Base-by-base conservation (phyloP, 2,113 vertebrate species). In the Hiodon alosoides region DNA sequence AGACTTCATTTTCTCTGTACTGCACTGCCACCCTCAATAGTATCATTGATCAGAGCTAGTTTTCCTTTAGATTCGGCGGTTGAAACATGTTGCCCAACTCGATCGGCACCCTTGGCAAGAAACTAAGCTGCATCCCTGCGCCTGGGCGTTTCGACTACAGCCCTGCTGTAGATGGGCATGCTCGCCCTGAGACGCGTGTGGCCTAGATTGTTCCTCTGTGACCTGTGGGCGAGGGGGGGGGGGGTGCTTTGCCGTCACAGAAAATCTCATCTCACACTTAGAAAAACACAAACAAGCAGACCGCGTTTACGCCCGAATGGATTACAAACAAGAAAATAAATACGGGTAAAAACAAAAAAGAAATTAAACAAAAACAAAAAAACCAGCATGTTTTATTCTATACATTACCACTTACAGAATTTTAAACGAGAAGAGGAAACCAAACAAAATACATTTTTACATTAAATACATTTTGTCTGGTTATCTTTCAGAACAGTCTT, bases 401-500 rank as follows among this genome's bases (percentile, higher is more conserved):
- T 76, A 58, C 53, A 71, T 61, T 62, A 55, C 73, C 54, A 48
- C 17, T 64, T 76, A 71, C 47, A 73, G 31, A 73, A 71, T 76
- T 53, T 69, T 69, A 69, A 67, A 69, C 48, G 51, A 47, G 54
- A 11, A 51, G 67, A 75, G 16, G 50, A 76, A 71, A 57, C 58
- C 13, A 55, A 60, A 71, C 58, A 71, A 76, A 76, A 60, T 59
- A 70, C 14, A 72, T 60, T 72, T 73, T 11, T 59, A 59, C 58
- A 59, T 5, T 64, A 76, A 76, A 76, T 76, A 76, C 75, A 70
- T 75, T 67, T 60, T 62, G 67, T 71, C 57, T 55, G 69, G 17
- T 71, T 64, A 17, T 61, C 58, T 77, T 77, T 76, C 71, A 77
- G 64, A 74, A 70, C 48, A 66, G 59, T 70, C 50, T 76, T 76